A percentile compares a stretch with the other conserved stretches of the same genome.
Conservation (phyloP, 2,888 invertebrate species). For the Caenorhabditis panamensis region DNA sequence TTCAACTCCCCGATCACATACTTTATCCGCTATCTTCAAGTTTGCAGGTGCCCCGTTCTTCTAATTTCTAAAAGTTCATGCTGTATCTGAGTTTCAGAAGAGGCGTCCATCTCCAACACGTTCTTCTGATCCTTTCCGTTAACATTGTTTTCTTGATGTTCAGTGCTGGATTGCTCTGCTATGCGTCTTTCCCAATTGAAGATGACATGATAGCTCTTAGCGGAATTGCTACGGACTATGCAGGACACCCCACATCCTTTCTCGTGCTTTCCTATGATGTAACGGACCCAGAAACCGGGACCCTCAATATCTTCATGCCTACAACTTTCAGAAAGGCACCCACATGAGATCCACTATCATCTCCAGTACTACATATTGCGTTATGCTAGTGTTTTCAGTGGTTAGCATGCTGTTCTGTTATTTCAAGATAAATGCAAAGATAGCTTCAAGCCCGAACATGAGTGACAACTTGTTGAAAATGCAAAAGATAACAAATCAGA, state of each 20-base stretch:
- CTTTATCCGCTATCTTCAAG: conserved; percentile 35
- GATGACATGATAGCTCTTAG: conserved; percentile 20
- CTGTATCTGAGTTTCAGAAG: too few relatives aligned
- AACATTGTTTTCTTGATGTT: conserved; percentile 17
- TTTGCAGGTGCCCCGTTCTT: conserved; percentile 21
- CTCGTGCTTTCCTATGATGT: conserved; percentile 41
- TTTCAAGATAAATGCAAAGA: conserved; percentile 17
- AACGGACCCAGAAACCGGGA: neutral
- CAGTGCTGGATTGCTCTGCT: conserved; percentile 20
- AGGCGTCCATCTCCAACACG: conserved; percentile 29
- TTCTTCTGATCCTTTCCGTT: neutral
- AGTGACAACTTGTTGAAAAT: conserved; percentile 38
- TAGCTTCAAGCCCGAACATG: conserved; percentile 25
- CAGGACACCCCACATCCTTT: conserved; percentile 22
- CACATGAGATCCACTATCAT: neutral
- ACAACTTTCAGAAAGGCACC: conserved; percentile 23
- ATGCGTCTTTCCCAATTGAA: conserved; percentile 13
- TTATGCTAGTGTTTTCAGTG: conserved; percentile 19
- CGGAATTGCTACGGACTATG: conserved; percentile 19
- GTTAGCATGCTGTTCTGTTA: conserved; percentile 26
- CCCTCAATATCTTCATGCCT: too few relatives aligned
- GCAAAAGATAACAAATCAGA: conserved; percentile 15
- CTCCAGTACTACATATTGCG: conserved; percentile 20
- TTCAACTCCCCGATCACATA: conserved; percentile 23
- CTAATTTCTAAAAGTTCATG: neutral